Conservation (phyloP, 2,113 vertebrate species). For the Delphinapterus leucas region DNA sequence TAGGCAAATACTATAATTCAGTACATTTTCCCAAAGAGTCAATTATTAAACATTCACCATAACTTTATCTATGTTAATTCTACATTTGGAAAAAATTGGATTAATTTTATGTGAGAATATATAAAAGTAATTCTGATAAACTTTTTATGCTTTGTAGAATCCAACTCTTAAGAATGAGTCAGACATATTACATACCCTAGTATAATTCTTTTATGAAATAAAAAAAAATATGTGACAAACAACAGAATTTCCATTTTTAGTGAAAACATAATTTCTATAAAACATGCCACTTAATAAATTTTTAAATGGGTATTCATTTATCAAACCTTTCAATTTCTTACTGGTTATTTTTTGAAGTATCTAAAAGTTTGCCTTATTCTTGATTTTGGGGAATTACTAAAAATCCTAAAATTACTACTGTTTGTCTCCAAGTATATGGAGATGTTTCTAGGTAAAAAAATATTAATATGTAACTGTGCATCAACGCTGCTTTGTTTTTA, state of each 20-base stretch:
- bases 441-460: slow-evolving; percentile 12
- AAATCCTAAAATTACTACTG: not conserved
- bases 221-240: not conserved
- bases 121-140: not conserved
- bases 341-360: not conserved
- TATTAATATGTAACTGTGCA: not conserved
- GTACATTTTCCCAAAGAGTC: not conserved
- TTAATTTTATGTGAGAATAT: not conserved
- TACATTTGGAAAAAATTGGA: not conserved
- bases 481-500: not conserved
- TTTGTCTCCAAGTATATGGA: not conserved
- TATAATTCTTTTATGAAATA: not conserved
- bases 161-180: not conserved
- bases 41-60: not conserved
- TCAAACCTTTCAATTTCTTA: not conserved
- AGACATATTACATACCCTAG: not conserved
- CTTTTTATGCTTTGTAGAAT: not conserved
- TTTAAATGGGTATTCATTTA: not conserved
- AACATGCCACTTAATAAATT: not conserved
- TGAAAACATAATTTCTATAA: not conserved
- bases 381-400: not conserved
- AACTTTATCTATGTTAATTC: not conserved
- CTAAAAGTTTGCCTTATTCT: not conserved
- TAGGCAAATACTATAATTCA: not conserved
- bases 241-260: not conserved